phyloP scores from a whole-genome alignment of 2,113 vertebrate species.

The Notiomystis cincta region DNA sequence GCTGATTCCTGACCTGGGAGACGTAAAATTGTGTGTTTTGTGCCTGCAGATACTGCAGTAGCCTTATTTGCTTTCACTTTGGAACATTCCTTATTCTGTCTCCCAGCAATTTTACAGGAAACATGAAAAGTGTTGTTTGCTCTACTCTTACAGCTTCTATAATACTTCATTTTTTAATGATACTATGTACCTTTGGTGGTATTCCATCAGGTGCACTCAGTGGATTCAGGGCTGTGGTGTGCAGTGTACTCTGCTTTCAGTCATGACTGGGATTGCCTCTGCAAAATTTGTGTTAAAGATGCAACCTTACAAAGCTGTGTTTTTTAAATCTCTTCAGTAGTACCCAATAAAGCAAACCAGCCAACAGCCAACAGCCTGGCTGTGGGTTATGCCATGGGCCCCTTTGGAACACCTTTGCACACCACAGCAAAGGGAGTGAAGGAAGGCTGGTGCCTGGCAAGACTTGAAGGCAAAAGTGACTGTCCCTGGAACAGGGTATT shows the following conservation, averaged over 20 bases:
- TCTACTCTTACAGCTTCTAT: background rate
- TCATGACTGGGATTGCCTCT: background rate
- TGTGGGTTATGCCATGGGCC: background rate
- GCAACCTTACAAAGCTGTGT: background rate
- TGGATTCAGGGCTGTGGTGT: background rate
- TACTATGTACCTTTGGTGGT: background rate
- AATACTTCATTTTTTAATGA: background rate
- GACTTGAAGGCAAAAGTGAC: background rate
- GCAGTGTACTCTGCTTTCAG: background rate
- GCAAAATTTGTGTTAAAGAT: background rate
- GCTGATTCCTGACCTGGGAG: background rate
- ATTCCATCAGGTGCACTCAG: accelerated
- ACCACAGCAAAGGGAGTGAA: too few species aligned
- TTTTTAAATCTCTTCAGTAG: background rate
- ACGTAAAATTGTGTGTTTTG: background rate
- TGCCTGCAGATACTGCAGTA: background rate
- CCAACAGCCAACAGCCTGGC: background rate
- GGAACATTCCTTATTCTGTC: background rate
- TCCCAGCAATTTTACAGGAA: background rate
- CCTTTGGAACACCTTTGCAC: background rate
- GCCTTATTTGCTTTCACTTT: background rate
- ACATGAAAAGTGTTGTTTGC: background rate
- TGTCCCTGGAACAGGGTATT: background rate
- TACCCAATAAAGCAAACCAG: background rate
- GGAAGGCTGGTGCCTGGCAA: background rate